These are phyloP conservation scores for Microtus ochrogaster DNA, from an alignment of 2,113 vertebrate genomes.

Conservation along the genomic window DNA sequence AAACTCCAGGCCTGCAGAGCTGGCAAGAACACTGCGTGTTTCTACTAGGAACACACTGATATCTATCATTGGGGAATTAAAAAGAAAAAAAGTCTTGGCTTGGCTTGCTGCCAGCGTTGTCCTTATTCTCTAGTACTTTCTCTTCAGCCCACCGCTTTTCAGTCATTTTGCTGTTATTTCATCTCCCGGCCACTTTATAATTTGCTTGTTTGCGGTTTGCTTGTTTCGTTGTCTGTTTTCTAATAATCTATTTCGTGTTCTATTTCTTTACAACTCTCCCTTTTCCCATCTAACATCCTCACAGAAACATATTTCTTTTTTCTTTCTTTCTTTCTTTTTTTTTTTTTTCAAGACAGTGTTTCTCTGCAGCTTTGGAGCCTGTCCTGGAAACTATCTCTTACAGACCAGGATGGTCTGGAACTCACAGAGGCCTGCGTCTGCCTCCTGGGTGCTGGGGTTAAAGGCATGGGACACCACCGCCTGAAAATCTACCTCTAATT, in stretches of 20 bases:
- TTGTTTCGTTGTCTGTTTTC: neutral
- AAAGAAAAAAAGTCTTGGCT: neutral
- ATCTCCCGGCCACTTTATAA: neutral
- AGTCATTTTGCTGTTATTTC: neutral
- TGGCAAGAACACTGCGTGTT: constrained; percentile 39
- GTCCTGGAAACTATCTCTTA: too few species aligned
- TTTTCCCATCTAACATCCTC: neutral
- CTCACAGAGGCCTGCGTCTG: too few species aligned
- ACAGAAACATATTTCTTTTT: neutral
- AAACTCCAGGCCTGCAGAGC: constrained; percentile 36
- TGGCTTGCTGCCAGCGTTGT: neutral
- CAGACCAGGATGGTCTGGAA: too few species aligned
- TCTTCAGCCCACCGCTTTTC: neutral
- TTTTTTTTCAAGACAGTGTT: too few species aligned
- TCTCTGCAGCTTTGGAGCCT: too few species aligned
- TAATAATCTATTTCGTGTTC: neutral
- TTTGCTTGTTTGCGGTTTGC: neutral
- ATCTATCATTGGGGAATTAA: neutral
- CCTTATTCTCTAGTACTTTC: neutral
- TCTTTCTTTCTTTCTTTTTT: too few species aligned
- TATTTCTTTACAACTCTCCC: neutral
- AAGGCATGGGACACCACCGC: too few species aligned
- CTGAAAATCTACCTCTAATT: neutral
- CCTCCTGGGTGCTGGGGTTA: too few species aligned
- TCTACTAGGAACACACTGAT: constrained; percentile 28